Conservation (phyloP, 2,888 invertebrate species). For the Thymelicus sylvestris region DNA sequence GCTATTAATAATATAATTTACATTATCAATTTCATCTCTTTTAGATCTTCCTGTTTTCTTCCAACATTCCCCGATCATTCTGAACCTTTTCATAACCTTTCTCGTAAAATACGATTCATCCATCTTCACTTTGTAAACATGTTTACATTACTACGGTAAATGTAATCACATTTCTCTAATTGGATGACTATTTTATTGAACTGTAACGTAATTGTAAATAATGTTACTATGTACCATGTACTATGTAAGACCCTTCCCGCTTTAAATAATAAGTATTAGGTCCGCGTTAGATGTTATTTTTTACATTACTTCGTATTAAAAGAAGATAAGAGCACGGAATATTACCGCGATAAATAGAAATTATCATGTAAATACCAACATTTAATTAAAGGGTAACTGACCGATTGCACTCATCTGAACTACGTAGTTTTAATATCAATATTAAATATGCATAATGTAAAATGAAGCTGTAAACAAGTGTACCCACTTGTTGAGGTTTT, state of each 20-base stretch:
- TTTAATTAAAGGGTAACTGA: conserved; percentile 24
- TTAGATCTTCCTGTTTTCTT: too few species aligned
- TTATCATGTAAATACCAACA: conserved; percentile 10
- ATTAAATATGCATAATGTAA: conserved; percentile 7
- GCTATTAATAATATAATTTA: too few species aligned
- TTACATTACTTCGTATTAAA: conserved; percentile 17
- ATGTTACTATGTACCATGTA: neutral
- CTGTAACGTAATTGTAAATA: neutral
- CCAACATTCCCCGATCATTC: too few species aligned
- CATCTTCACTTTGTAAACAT: conserved; percentile 6
- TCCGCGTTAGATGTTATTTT: conserved; percentile 8
- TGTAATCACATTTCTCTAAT: neutral
- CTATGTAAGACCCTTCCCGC: neutral
- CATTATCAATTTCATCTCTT: too few species aligned
- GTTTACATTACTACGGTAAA: neutral
- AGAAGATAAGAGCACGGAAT: conserved; percentile 16
- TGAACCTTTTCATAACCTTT: too few species aligned
- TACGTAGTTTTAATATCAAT: neutral
- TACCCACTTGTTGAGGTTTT: too few species aligned
- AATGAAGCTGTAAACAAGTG: neutral
- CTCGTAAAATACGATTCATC: conserved; percentile 56
- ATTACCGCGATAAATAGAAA: conserved; percentile 18
- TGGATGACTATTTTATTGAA: conserved; percentile 1
- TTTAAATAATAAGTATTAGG: conserved; percentile 3
- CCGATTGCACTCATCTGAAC: conserved; percentile 27